Evolutionary conservation across 1,140 invertebrate genomes (phyloP).

Genomic region (Drosophila repletoides): DNA sequence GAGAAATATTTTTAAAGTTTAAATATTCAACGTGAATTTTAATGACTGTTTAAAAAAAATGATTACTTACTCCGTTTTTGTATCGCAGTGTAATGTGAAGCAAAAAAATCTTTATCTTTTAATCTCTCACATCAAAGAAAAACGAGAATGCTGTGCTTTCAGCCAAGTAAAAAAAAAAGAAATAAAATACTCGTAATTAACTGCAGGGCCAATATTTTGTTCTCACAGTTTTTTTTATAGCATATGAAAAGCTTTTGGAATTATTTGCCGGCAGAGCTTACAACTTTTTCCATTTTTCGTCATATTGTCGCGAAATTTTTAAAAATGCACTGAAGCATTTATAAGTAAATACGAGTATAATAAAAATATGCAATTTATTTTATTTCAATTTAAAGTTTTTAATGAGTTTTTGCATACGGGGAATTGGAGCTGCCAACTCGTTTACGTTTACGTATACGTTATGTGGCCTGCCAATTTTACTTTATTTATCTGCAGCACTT

Average conservation of each 20-base stretch:
- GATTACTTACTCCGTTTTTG: no score
- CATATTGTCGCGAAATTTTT: constrained; percentile 35
- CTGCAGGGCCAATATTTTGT: background rate
- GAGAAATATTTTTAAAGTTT: no score
- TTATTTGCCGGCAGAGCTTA: constrained; percentile 5
- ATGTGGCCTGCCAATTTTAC: constrained; percentile 22
- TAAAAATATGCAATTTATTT: constrained; percentile 63
- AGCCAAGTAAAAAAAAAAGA: background rate
- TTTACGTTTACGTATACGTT: no score
- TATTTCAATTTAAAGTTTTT: constrained; percentile 78
- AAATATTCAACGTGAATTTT: no score
- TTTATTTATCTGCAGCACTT: constrained; percentile 60
- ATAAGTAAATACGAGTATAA: constrained; percentile 38
- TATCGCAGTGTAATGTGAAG: no score
- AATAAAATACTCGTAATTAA: background rate
- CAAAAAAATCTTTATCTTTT: no score
- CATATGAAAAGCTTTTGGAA: constrained; percentile 6
- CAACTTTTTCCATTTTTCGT: constrained; percentile 5
- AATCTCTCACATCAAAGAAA: no score
- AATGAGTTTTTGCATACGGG: constrained; percentile 62
- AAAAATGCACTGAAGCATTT: constrained; percentile 31
- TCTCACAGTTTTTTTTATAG: constrained; percentile 10
- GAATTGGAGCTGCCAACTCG: constrained; percentile 39
- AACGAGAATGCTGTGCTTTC: no score
- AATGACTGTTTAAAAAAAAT: no score